A percentile compares a stretch with the other conserved stretches of the same genome.
Conservation (phyloP, 2,888 invertebrate species). For the Agrotis puta region DNA sequence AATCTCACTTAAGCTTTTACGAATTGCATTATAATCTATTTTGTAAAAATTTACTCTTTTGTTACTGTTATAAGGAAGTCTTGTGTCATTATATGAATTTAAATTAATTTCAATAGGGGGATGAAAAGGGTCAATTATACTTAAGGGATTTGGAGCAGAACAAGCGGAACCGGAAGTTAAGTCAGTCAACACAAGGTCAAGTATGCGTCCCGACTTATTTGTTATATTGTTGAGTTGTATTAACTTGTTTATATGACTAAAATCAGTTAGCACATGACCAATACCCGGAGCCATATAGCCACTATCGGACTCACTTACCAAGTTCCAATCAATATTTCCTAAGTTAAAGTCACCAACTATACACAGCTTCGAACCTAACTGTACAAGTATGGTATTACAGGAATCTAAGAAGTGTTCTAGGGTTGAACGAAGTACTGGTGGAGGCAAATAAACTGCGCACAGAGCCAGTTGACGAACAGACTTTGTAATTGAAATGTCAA, state of each 20-base stretch:
- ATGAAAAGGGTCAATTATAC: background rate
- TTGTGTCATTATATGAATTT: background rate
- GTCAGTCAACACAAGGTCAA: background rate
- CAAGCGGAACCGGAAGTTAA: background rate
- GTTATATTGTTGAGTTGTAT: background rate
- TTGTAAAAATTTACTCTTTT: background rate
- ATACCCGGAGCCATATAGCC: no score
- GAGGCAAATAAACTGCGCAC: background rate
- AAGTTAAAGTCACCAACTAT: background rate
- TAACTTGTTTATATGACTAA: no score
- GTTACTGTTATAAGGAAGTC: background rate
- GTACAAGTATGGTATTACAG: background rate
- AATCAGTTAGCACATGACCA: no score
- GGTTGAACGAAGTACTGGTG: background rate
- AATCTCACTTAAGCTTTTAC: no score
- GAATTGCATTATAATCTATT: no score
- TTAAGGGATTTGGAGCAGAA: background rate
- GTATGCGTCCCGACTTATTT: background rate
- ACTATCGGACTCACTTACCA: background rate
- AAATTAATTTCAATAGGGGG: conserved; percentile 1
- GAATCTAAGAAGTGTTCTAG: background rate
- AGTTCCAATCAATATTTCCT: background rate
- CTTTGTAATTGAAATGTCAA: background rate
- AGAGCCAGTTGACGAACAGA: background rate
- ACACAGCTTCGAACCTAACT: background rate